Conservation (phyloP, 2,797 vertebrate species). For the Gallinago nigripennis region DNA sequence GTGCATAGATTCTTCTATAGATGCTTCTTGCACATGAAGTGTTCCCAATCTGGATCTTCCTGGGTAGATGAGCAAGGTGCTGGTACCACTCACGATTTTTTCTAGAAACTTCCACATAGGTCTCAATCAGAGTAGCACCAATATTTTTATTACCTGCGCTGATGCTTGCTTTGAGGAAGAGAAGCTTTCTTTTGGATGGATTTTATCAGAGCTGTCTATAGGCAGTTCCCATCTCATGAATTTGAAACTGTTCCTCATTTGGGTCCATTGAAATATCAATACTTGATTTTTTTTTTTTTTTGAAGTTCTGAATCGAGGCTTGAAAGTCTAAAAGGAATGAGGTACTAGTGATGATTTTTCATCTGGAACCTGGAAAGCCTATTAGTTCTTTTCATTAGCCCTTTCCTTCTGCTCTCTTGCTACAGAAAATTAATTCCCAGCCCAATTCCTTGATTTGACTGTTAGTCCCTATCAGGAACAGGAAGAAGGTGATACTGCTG, state of each 20-base stretch:
- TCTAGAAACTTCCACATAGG: not conserved
- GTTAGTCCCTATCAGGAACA: not conserved
- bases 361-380: not conserved
- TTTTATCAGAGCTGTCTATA: not conserved
- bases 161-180: not conserved
- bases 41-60: not conserved
- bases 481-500: not conserved
- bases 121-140: not conserved
- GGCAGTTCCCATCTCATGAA: not conserved
- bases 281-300: no score
- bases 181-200: not conserved
- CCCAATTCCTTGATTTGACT: not conserved
- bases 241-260: not conserved
- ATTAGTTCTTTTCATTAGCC: not conserved
- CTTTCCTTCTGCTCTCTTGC: not conserved
- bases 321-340: not conserved
- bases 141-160: not conserved
- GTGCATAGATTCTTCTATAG: not conserved
- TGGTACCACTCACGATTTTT: accelerated
- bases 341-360: not conserved
- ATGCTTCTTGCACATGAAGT: not conserved
- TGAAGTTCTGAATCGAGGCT: not conserved
- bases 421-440: not conserved
- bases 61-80: not conserved
- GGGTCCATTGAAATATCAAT: not conserved